These are phyloP conservation scores for Aegithalos caudatus DNA, from an alignment of 2,113 vertebrate species.

Conservation along the genomic window DNA sequence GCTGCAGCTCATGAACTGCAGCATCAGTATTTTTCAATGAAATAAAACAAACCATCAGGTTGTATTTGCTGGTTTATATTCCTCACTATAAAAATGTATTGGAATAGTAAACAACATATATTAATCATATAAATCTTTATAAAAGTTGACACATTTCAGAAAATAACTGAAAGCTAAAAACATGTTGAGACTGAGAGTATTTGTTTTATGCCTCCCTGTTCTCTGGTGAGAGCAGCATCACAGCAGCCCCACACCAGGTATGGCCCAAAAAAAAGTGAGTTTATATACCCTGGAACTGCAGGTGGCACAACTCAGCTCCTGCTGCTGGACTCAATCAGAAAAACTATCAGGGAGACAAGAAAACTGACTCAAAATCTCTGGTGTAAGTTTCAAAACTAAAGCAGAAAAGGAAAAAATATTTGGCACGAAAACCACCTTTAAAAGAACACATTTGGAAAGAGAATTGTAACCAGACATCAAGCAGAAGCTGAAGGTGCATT, in stretches of 20 bases:
- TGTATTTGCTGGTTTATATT: neutral
- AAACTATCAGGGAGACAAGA: neutral
- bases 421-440: neutral
- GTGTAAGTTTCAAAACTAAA: neutral
- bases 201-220: neutral
- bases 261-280: neutral
- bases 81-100: neutral
- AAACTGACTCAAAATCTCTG: neutral
- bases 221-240: neutral
- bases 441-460: neutral
- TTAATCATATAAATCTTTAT: neutral
- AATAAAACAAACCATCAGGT: neutral
- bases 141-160: neutral
- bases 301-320: neutral
- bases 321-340: neutral
- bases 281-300: neutral
- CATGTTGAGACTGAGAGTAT: neutral
- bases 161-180: neutral
- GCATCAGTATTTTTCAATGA: neutral
- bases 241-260: neutral
- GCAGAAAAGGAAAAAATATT: neutral
- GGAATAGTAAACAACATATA: neutral
- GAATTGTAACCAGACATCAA: neutral
- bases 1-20: neutral
- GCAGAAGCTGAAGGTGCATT: neutral